phyloP scores from a whole-genome alignment of 2,113 vertebrate genomes.

The Phylloscopus whistleri region DNA sequence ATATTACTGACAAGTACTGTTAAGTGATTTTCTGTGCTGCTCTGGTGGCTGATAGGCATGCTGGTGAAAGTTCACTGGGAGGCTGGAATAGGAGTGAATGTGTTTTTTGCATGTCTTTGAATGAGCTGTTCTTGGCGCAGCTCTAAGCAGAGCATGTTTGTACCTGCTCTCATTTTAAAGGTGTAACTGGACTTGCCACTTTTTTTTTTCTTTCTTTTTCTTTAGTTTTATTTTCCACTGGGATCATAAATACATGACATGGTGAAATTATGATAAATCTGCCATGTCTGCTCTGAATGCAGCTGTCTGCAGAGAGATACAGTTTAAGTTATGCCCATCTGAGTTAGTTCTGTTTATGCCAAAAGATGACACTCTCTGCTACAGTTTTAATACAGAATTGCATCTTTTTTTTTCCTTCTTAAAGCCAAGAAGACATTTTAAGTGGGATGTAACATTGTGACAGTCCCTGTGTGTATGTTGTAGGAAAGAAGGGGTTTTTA shows the following conservation, averaged over 20 bases:
- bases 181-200: not conserved
- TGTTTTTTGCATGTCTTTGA: not conserved
- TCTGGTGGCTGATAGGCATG: not conserved
- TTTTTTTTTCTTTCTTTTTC: not conserved
- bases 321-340: not conserved
- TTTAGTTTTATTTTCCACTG: not conserved
- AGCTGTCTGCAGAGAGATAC: not conserved
- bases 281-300: not conserved
- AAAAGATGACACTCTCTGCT: not conserved
- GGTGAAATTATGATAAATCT: not conserved
- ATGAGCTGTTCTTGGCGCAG: not conserved
- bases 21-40: not conserved
- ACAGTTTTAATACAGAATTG: not conserved
- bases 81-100: not conserved
- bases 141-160: not conserved
- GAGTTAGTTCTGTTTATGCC: not conserved
- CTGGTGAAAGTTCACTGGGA: not conserved
- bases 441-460: not conserved
- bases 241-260: not conserved
- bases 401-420: not conserved
- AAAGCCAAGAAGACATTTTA: not conserved
- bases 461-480: not conserved
- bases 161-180: conserved; percentile 34
- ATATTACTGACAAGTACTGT: not conserved
- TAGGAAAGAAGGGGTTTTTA: not conserved